Percentiles rank a stretch among this genome's conserved stretches.
Evolutionary conservation across 1,140 invertebrate species (phyloP).

Genomic region (Antheraea pernyi): DNA sequence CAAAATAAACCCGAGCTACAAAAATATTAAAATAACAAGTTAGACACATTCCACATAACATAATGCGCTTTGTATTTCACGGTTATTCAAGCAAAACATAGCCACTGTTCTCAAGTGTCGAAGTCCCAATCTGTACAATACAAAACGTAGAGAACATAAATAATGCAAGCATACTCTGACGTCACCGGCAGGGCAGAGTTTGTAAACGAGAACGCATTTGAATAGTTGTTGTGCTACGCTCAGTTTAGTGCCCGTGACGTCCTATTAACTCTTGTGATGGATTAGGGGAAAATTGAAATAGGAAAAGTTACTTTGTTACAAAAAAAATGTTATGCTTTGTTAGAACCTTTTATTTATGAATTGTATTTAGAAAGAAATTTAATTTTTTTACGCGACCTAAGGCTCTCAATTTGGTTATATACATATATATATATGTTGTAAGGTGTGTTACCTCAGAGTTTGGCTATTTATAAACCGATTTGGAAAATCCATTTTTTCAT

Average conservation of each 20-base stretch:
- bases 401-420: too few relatives aligned
- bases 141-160: conserved; percentile 51
- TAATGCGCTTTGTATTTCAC: neutral
- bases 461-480: too few relatives aligned
- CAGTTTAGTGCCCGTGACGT: conserved; percentile 47
- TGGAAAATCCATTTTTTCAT: too few relatives aligned
- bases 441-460: too few relatives aligned
- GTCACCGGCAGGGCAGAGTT: conserved; percentile 54
- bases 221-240: conserved; percentile 47
- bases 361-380: neutral
- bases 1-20: neutral
- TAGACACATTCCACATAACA: too few relatives aligned
- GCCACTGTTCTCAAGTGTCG: conserved; percentile 26
- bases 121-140: conserved; percentile 31
- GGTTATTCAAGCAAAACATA: conserved; percentile 24
- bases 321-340: neutral
- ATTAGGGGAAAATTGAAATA: conserved; percentile 25
- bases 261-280: conserved; percentile 48
- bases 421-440: too few relatives aligned
- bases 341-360: neutral
- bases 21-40: too few relatives aligned
- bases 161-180: conserved; percentile 56
- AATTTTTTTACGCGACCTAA: too few relatives aligned
- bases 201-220: conserved; percentile 54
- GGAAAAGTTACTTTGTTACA: conserved; percentile 1